Evolutionary conservation across 2,888 invertebrate genomes (phyloP), one percentile per base, ranked within the genome.

Genomic region (Geophilus truncorum): DNA sequence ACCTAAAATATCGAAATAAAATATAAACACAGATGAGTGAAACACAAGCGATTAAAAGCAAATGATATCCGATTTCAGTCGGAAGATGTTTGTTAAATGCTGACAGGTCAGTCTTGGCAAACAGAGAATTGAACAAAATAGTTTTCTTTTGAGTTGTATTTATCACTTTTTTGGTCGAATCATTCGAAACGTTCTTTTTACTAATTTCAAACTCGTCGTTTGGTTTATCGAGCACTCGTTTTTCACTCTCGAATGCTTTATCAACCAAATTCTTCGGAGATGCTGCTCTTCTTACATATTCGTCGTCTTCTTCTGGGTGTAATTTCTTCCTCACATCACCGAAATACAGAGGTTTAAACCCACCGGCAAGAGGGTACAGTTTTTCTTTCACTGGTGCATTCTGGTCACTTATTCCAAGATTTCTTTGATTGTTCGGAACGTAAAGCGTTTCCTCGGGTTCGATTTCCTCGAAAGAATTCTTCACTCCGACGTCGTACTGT

Each of bases 41-140:
- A 21, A 82, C 28, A 45, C 80, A n/a, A 15, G 75, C 57, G 30
- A 82, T 62, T 6, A 81, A 62, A 23, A 81, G 32, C 18, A 81
- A 76, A 30, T 82, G 78, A 40, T 81, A 79, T 12, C 81, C 81
- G 12, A 82, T 78, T 34, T 82, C 82, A 0, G 30, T 62, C 25
- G 81, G 81, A 6, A 81, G 40, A 9, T 70, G 75, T 21, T 34
- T 62, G 15, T 62, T 3, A 25, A 62, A 62, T 62, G 23, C 5
- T 62, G 62, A 62, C 23, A 7, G 23, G 25, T 1, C 28, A 62
- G 9, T 62, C 28, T 62, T 62, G 28, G 23, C 23, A 25, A 62
- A 25, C 4, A 23, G 25, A 12, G 62, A 23, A 2, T 23, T 25
- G 9, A 62, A 25, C 7, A 62, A 62, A 4, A 23, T 25, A 7